A percentile compares a stretch with the other conserved stretches of the same genome.
Evolutionary conservation across 2,888 invertebrate genomes (phyloP).

Genomic region (Syrphus vitripennis): DNA sequence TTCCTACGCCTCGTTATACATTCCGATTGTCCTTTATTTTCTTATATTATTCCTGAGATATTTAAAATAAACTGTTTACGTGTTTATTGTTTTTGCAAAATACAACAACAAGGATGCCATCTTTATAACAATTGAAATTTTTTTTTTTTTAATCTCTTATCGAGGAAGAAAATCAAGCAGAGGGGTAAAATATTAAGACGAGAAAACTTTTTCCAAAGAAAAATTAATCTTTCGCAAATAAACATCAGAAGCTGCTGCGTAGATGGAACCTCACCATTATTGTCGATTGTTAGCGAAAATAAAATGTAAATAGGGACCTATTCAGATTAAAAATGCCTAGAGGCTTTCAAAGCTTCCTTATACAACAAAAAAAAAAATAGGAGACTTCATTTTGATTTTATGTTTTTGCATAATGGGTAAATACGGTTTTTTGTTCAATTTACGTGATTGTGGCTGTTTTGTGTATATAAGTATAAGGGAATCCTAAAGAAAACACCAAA

Average conservation of each 20-base stretch:
- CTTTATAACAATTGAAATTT: neutral
- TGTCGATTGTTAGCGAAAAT: constrained; percentile 26
- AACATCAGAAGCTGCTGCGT: constrained; percentile 6
- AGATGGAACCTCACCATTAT: neutral
- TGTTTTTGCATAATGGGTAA: constrained; percentile 11
- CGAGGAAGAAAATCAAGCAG: too few relatives aligned
- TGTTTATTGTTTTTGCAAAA: constrained; percentile 62
- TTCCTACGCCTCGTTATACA: neutral
- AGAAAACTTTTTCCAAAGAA: constrained; percentile 7
- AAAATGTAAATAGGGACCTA: constrained; percentile 43
- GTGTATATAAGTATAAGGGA: neutral
- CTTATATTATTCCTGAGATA: neutral
- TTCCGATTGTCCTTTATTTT: neutral
- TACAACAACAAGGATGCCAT: neutral
- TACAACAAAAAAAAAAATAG: neutral
- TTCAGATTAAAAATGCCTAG: constrained; percentile 52
- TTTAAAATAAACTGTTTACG: constrained; percentile 56
- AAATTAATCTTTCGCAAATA: constrained; percentile 63
- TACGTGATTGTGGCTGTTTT: neutral
- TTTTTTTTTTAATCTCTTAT: neutral
- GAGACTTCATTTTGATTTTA: constrained; percentile 8
- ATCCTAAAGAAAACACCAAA: constrained; percentile 19
- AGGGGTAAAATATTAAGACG: neutral
- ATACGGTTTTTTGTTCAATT: constrained; percentile 26
- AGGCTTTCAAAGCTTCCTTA: constrained; percentile 4